Conservation (phyloP, 2,888 invertebrate species). For the Troides aeacus region DNA sequence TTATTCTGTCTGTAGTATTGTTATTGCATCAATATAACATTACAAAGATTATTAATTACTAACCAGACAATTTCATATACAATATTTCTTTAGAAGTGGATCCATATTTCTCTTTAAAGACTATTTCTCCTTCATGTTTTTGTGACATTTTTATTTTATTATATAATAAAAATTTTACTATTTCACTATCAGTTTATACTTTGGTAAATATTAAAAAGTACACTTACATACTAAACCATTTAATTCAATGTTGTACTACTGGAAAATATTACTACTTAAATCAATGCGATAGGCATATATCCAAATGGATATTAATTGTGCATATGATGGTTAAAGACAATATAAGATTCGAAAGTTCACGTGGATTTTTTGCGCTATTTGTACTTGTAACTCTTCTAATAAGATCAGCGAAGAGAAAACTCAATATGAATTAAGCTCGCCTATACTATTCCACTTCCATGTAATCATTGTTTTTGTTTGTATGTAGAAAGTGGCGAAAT, state of each 20-base stretch:
- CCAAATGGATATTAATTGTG: no score
- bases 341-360: no score
- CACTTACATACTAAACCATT: background rate
- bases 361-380: no score
- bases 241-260: background rate
- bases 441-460: no score
- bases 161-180: background rate
- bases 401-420: no score
- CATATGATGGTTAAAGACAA: no score
- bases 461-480: no score
- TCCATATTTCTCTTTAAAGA: constrained; percentile 58
- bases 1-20: background rate
- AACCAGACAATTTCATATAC: constrained; percentile 61
- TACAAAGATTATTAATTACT: constrained; percentile 1
- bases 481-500: no score
- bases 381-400: no score
- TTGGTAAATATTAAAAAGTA: background rate
- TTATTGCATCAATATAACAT: background rate
- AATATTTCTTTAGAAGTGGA: constrained; percentile 45
- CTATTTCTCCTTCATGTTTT: constrained; percentile 50
- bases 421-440: no score
- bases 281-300: background rate
- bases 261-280: background rate
- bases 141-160: constrained; percentile 36
- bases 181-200: background rate